Percentiles rank a stretch among this genome's conserved stretches.
Evolutionary conservation across 2,888 invertebrate species (phyloP).

Genomic region (Dendrolimus houi): DNA sequence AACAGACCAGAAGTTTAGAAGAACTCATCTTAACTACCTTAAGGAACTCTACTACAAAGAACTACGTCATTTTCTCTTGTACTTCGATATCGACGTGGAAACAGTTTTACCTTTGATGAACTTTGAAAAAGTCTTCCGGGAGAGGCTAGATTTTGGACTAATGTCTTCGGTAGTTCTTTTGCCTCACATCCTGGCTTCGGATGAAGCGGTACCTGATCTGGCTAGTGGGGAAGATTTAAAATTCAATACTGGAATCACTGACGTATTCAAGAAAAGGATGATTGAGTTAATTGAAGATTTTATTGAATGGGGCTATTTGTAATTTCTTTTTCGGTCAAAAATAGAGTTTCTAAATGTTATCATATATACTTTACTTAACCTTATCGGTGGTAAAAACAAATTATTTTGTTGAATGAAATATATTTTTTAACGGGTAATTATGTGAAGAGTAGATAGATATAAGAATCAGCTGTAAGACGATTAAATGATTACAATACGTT

Average conservation of each 20-base stretch:
- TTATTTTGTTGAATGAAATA: no score
- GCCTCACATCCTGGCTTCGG: conserved; percentile 14
- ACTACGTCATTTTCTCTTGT: conserved; percentile 21
- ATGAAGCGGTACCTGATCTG: conserved; percentile 7
- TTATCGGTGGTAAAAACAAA: no score
- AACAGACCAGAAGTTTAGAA: conserved; percentile 27
- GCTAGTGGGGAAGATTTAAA: conserved; percentile 5
- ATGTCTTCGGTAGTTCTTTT: conserved; percentile 19
- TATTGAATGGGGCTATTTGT: conserved; percentile 23
- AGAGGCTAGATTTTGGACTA: conserved; percentile 30
- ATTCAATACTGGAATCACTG: conserved; percentile 9
- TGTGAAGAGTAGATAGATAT: no score
- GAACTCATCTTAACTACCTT: conserved; percentile 22
- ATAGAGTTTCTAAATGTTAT: no score
- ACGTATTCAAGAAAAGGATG: conserved; percentile 14
- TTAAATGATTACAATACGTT: no score
- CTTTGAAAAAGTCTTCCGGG: conserved; percentile 28
- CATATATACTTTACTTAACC: no score
- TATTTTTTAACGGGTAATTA: no score
- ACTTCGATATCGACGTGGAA: conserved; percentile 26
- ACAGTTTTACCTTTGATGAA: conserved; percentile 22
- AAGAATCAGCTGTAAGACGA: no score
- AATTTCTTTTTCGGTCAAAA: background rate
- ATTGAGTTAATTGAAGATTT: conserved; percentile 26
- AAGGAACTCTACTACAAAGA: conserved; percentile 30